Percentiles rank a stretch among this genome's conserved stretches.
phyloP scores from a whole-genome alignment of 2,797 vertebrate species.

The Acridotheres tristis region DNA sequence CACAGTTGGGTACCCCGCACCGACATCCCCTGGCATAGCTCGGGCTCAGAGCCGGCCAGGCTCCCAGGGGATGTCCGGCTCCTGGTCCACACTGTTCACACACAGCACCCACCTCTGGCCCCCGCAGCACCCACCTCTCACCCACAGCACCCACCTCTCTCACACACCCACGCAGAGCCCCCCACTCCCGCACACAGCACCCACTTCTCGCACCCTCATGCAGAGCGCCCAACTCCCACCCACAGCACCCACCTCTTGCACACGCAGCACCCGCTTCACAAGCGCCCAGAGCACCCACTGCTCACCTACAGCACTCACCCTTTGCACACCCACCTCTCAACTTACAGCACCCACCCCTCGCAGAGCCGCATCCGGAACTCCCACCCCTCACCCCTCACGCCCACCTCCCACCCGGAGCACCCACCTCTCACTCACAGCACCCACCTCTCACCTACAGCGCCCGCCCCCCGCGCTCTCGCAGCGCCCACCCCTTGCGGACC shows the following conservation, averaged over 20 bases:
- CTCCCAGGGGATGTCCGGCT: not conserved
- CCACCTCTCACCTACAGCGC: not conserved
- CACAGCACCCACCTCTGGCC: not conserved
- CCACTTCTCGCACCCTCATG: not conserved
- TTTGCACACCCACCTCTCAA: not conserved
- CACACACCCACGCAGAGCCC: not conserved
- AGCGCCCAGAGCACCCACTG: not conserved
- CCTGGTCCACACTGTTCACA: not conserved
- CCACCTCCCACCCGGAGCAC: not conserved
- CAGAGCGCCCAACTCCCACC: not conserved
- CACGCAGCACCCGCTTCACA: not conserved
- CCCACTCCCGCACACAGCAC: not conserved
- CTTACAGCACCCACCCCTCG: not conserved
- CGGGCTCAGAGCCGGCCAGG: not conserved
- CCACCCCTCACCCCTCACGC: not conserved
- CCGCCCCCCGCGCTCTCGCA: not conserved
- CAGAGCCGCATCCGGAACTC: not conserved
- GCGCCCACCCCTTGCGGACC: not conserved
- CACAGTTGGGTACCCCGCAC: not conserved
- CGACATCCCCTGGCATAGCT: rapidly evolving
- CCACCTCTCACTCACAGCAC: not conserved
- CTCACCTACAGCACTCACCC: not conserved
- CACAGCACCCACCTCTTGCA: not conserved
- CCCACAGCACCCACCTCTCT: not conserved
- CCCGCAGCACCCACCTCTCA: not conserved